Percentiles rank a stretch among this genome's conserved stretches.
These are phyloP conservation scores for Spheniscus humboldti DNA, from an alignment of 2,797 vertebrate species.

Conservation along the genomic window DNA sequence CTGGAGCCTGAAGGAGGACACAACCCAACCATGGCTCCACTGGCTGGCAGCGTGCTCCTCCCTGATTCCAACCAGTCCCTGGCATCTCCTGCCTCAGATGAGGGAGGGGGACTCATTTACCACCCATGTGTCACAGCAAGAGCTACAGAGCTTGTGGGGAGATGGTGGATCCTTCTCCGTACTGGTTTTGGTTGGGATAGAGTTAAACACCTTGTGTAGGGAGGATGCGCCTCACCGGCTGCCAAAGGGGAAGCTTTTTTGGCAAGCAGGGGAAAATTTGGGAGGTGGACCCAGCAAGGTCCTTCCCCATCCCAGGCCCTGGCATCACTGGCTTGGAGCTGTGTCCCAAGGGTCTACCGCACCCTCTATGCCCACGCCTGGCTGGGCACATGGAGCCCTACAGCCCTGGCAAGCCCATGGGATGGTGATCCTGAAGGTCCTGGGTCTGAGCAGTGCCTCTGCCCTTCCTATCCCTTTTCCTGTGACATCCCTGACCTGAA, in stretches of 20 bases:
- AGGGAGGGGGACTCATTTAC: not conserved
- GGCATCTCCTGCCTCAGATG: not conserved
- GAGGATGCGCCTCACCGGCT: not conserved
- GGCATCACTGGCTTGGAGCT: not conserved
- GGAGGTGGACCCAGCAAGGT: not conserved
- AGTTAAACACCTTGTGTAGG: not conserved
- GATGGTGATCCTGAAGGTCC: not conserved
- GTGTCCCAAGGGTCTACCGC: not conserved
- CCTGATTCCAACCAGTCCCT: not conserved
- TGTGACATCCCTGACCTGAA: not conserved
- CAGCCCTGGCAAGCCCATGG: not conserved
- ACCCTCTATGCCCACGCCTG: not conserved
- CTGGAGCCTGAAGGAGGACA: not conserved
- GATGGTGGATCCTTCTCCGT: not conserved
- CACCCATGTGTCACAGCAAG: not conserved
- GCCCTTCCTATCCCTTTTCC: not conserved
- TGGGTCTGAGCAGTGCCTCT: not conserved
- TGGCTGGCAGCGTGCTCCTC: not conserved
- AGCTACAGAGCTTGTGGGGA: not conserved
- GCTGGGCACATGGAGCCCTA: not conserved
- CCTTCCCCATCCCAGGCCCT: not conserved
- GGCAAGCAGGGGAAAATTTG: not conserved
- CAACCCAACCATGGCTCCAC: not conserved
- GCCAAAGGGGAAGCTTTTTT: not conserved
- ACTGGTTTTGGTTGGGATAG: not conserved